phyloP scores from a whole-genome alignment of 2,888 invertebrate species.

The Eledone cirrhosa region DNA sequence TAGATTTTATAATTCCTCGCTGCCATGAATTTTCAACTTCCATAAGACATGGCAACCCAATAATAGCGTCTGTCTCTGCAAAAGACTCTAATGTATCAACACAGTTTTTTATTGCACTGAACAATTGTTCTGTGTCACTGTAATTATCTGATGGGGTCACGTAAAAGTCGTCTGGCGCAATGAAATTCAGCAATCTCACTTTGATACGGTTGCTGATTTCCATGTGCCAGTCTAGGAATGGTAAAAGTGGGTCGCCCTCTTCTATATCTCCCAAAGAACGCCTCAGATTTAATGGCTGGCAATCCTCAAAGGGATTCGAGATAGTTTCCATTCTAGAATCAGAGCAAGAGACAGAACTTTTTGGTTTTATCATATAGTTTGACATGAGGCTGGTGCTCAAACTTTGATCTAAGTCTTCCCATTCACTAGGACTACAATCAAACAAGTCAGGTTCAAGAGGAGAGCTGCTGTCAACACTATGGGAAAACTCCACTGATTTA shows the following conservation, averaged over 20 bases:
- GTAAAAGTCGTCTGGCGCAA: background rate
- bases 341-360: no score
- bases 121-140: background rate
- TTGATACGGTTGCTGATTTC: conserved; percentile 4
- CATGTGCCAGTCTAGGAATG: background rate
- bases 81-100: background rate
- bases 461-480: no score
- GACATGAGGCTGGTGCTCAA: background rate
- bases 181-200: background rate
- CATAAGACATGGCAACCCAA: background rate
- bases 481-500: no score
- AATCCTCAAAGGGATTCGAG: background rate
- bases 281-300: background rate
- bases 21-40: conserved; percentile 9
- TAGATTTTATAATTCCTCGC: background rate
- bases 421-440: conserved; percentile 8
- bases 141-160: background rate
- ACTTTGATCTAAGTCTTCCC: background rate
- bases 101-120: conserved; percentile 13
- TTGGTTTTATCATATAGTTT: background rate
- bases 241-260: background rate
- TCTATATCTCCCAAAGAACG: conserved; percentile 12
- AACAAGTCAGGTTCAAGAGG: background rate
- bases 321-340: background rate
- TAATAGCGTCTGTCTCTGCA: background rate